phyloP scores from a whole-genome alignment of 2,888 invertebrate species.

The Apamea anceps region DNA sequence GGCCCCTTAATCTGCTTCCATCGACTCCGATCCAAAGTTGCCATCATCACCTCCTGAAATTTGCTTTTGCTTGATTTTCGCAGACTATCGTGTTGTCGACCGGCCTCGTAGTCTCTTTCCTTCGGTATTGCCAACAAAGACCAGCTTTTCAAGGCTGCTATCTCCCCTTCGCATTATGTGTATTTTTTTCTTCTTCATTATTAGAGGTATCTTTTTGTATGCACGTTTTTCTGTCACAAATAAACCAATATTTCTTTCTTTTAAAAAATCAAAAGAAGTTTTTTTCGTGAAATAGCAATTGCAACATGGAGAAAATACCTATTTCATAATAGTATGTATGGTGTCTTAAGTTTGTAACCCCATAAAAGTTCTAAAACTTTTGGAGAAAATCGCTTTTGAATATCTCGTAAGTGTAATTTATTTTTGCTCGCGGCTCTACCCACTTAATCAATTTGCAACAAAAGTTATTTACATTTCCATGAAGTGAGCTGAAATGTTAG shows the following conservation, averaged over 20 bases:
- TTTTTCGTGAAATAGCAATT: background rate
- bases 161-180: background rate
- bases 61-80: background rate
- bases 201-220: background rate
- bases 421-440: background rate
- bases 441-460: background rate
- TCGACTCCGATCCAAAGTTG: background rate
- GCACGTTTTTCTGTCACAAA: background rate
- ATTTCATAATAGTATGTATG: background rate
- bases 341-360: background rate
- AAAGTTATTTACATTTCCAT: background rate
- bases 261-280: background rate
- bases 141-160: background rate
- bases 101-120: background rate
- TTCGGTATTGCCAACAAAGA: background rate
- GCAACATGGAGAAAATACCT: background rate
- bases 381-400: background rate
- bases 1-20: background rate
- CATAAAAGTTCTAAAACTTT: background rate
- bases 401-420: background rate
- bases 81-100: background rate
- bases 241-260: background rate
- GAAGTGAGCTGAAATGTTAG: conserved; percentile 20
- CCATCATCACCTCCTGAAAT: background rate
- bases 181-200: background rate